Evolutionary conservation across 2,113 vertebrate species (phyloP).

Genomic region (Calyptommatus sinebrachiatus): DNA sequence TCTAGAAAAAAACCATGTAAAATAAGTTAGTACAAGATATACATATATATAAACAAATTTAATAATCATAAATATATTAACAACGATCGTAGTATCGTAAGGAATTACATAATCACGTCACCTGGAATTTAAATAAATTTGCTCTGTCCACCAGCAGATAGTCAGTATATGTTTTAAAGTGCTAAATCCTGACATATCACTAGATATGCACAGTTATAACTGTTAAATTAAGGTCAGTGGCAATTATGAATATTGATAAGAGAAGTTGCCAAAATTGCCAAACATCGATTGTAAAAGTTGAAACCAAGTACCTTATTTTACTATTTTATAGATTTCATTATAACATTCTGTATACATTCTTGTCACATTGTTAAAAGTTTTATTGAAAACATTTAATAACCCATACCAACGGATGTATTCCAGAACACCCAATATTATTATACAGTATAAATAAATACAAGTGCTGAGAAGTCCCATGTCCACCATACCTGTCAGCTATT

Average conservation of each 20-base stretch:
- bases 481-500: conserved; percentile 32
- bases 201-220: conserved; percentile 38
- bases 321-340: background rate
- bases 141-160: conserved; percentile 43
- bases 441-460: conserved; percentile 37
- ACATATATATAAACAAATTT: conserved; percentile 64
- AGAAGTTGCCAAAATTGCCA: background rate
- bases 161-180: conserved; percentile 51
- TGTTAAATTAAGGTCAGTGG: conserved; percentile 30
- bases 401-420: conserved; percentile 21
- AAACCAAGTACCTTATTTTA: conserved; percentile 19
- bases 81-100: conserved; percentile 45
- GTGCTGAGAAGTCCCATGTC: conserved; percentile 51
- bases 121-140: conserved; percentile 41
- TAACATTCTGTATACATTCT: background rate
- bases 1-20: conserved; percentile 72
- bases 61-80: conserved; percentile 71
- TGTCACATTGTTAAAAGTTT: background rate
- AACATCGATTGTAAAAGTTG: conserved; percentile 18
- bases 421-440: conserved; percentile 23
- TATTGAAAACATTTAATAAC: background rate
- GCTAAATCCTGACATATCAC: conserved; percentile 56
- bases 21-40: conserved; percentile 76
- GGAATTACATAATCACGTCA: conserved; percentile 58
- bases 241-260: conserved; percentile 7